A percentile compares a stretch with the other conserved stretches of the same genome.
phyloP scores from a whole-genome alignment of 2,888 invertebrate genomes.

The Yponomeuta sedellus region DNA sequence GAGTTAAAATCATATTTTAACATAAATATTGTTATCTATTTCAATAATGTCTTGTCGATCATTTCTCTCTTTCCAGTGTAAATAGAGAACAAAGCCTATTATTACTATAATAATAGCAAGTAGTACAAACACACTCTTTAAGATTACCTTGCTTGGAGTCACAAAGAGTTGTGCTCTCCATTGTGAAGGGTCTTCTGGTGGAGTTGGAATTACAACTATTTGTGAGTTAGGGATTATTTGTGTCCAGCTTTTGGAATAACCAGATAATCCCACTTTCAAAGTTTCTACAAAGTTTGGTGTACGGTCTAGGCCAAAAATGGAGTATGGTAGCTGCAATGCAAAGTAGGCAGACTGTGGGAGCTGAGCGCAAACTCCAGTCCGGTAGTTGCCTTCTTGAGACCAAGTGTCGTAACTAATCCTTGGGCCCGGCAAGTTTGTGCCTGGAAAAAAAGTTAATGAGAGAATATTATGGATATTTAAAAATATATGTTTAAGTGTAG shows the following conservation, averaged over 20 bases:
- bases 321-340: constrained; percentile 95
- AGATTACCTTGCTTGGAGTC: constrained; percentile 93
- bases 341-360: constrained; percentile 94
- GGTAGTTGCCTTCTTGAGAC: constrained; percentile 89
- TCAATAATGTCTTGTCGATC: constrained; percentile 67
- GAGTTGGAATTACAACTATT: constrained; percentile 95
- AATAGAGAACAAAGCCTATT: constrained; percentile 86
- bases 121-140: constrained; percentile 93
- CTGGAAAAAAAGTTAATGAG: constrained; percentile 39
- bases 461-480: not conserved
- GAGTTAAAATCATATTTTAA: constrained; percentile 43
- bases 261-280: constrained; percentile 87
- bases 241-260: constrained; percentile 85
- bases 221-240: constrained; percentile 99
- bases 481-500: constrained; percentile 21
- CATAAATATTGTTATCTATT: constrained; percentile 65
- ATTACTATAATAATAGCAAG: constrained; percentile 91
- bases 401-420: constrained; percentile 90
- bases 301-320: constrained; percentile 97
- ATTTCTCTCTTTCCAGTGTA: constrained; percentile 91
- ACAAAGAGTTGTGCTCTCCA: constrained; percentile 97
- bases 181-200: constrained; percentile 82
- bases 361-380: constrained; percentile 90
- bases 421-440: constrained; percentile 94
- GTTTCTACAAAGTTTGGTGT: constrained; percentile 98